Conservation (phyloP, 2,797 vertebrate genomes). For the Pachyuromys duprasi region DNA sequence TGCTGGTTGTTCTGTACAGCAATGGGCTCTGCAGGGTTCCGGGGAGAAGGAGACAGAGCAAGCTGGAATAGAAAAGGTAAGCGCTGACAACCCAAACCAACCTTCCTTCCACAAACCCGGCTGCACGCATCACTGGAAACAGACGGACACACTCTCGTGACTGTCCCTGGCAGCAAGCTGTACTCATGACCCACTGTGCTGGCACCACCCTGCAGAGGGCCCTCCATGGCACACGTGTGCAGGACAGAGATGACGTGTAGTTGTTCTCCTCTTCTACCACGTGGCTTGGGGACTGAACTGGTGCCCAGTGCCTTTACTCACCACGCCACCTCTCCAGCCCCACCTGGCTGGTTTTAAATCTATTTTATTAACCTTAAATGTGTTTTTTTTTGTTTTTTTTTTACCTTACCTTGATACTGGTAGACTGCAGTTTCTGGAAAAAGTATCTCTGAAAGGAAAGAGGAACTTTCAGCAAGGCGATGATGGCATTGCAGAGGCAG, state of each 20-base stretch:
- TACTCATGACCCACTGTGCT: no score
- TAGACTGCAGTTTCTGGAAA: constrained; percentile 99
- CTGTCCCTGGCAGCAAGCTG: no score
- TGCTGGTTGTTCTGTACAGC: constrained; percentile 97
- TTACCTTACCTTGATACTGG: constrained; percentile 95
- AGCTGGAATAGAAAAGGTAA: constrained; percentile 88
- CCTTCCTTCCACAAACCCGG: background rate
- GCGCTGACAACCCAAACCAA: background rate
- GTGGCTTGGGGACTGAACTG: background rate
- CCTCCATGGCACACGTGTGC: background rate
- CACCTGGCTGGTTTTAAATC: background rate
- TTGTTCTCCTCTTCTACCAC: background rate
- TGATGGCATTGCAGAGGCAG: constrained; percentile 97
- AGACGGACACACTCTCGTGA: no score
- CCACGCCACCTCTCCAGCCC: background rate
- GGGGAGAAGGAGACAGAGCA: constrained; percentile 96
- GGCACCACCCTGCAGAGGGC: background rate
- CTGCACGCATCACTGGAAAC: background rate
- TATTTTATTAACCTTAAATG: background rate
- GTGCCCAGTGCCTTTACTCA: background rate
- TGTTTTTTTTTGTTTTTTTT: no score
- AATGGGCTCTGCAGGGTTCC: constrained; percentile 95
- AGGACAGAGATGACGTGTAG: background rate
- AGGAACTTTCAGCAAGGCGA: constrained; percentile 96
- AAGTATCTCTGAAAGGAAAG: constrained; percentile 99